phyloP scores from a whole-genome alignment of 1,140 invertebrate genomes.

The Leptonema lineaticorne region DNA sequence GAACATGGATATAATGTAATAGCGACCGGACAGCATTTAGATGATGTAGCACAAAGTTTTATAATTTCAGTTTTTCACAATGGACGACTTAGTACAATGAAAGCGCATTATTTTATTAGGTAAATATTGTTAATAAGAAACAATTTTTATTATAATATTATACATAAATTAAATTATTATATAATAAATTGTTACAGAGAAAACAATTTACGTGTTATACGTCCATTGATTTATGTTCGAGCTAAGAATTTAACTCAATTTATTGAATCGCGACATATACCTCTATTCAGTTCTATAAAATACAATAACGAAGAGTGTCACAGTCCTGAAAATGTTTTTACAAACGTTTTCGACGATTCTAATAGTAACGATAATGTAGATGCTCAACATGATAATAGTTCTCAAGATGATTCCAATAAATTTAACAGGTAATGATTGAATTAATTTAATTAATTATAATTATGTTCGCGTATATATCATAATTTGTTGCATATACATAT shows the following conservation, averaged over 20 bases:
- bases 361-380: constrained; percentile 7
- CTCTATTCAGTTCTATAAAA: constrained; percentile 45
- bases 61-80: constrained; percentile 81
- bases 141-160: not conserved
- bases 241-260: constrained; percentile 59
- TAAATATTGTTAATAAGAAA: constrained; percentile 41
- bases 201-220: constrained; percentile 77
- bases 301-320: not conserved
- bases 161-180: not conserved
- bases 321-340: constrained; percentile 15
- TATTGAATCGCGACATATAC: constrained; percentile 46
- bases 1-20: constrained; percentile 81
- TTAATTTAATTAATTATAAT: not conserved
- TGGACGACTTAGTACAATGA: constrained; percentile 76
- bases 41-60: constrained; percentile 83
- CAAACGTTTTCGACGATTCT: not conserved
- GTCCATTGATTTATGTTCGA: constrained; percentile 85
- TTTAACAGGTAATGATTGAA: not conserved
- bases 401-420: not conserved
- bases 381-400: not conserved
- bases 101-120: constrained; percentile 76
- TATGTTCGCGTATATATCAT: not conserved
- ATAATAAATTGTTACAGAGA: constrained; percentile 57
- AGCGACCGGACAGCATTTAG: constrained; percentile 83
- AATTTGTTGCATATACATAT: not conserved